Percentiles rank a stretch among this genome's conserved stretches.
Conservation (phyloP, 1,140 invertebrate species). For the Drosophila micromelanica region DNA sequence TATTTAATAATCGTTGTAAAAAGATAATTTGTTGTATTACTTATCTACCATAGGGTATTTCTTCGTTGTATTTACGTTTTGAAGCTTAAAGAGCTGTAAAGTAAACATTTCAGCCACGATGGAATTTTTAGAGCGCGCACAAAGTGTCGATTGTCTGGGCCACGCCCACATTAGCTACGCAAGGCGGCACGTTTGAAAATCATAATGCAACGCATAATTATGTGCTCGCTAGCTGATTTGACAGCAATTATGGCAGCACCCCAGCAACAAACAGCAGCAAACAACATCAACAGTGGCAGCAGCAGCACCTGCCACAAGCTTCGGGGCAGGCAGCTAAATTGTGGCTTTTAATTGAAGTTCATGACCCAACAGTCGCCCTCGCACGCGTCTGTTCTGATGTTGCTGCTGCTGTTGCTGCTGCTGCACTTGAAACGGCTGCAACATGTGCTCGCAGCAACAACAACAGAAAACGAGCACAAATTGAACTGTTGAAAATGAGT, state of each 20-base stretch:
- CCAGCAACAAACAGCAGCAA: slow-evolving; percentile 4
- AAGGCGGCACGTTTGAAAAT: slow-evolving; percentile 16
- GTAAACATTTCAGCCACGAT: slow-evolving; percentile 49
- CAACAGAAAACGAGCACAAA: slow-evolving; percentile 40
- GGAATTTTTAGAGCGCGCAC: slow-evolving; percentile 9
- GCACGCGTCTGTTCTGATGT: slow-evolving; percentile 37
- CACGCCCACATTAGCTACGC: slow-evolving; percentile 15
- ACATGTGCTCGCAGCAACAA: slow-evolving; percentile 24
- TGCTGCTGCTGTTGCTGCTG: slow-evolving; percentile 7
- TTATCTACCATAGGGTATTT: slow-evolving; percentile 5
- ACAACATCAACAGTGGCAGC: neutral
- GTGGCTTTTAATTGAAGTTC: slow-evolving; percentile 73
- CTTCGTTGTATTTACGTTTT: neutral
- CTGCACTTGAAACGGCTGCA: slow-evolving; percentile 39
- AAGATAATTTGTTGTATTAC: no score
- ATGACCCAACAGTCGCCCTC: slow-evolving; percentile 66
- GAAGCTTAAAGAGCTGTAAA: slow-evolving; percentile 8
- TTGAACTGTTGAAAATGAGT: slow-evolving; percentile 51
- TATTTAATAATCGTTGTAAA: no score
- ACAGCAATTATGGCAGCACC: slow-evolving; percentile 56
- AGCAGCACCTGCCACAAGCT: slow-evolving; percentile 1
- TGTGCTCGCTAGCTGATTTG: slow-evolving; percentile 58
- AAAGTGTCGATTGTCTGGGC: slow-evolving; percentile 22
- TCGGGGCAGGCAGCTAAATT: slow-evolving; percentile 12
- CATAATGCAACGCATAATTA: slow-evolving; percentile 64